A percentile compares a stretch with the other conserved stretches of the same genome.
Evolutionary conservation across 2,113 vertebrate species (phyloP).

Genomic region (Axis porcinus): DNA sequence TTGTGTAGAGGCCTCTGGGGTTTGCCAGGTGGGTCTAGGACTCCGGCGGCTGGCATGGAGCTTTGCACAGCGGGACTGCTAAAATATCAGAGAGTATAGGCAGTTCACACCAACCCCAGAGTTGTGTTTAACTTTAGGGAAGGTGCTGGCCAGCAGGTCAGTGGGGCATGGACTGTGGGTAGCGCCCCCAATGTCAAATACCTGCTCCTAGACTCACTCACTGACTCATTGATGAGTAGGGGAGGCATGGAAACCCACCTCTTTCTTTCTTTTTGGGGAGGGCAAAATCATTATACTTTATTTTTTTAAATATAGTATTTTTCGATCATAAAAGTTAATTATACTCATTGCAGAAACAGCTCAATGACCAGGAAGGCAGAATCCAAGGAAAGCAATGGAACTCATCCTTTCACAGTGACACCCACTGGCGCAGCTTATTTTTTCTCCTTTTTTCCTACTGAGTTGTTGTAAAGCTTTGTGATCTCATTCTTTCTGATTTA

Average conservation of each 20-base stretch:
- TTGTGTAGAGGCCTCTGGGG: background rate
- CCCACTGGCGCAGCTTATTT: fast-evolving
- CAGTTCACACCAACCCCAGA: background rate
- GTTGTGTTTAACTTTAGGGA: constrained; percentile 61
- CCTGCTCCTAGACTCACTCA: background rate
- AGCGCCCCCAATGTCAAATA: background rate
- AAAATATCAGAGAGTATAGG: constrained; percentile 36
- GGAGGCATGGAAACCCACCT: no score
- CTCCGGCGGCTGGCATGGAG: fast-evolving
- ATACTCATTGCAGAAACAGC: background rate
- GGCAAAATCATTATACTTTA: background rate
- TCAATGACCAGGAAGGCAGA: background rate
- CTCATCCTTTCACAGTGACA: fast-evolving
- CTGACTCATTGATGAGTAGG: background rate
- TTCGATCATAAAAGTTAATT: background rate
- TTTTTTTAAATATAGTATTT: background rate
- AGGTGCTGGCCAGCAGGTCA: background rate
- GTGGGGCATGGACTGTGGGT: background rate
- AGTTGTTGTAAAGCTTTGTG: background rate
- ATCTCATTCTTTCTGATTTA: background rate
- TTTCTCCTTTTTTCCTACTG: background rate
- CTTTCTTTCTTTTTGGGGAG: background rate
- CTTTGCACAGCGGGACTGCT: fast-evolving
- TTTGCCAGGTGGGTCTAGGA: background rate
- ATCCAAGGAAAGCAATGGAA: fast-evolving